These are phyloP conservation scores for Oeneis ivallda DNA, from an alignment of 2,888 invertebrate genomes.

Conservation along the genomic window DNA sequence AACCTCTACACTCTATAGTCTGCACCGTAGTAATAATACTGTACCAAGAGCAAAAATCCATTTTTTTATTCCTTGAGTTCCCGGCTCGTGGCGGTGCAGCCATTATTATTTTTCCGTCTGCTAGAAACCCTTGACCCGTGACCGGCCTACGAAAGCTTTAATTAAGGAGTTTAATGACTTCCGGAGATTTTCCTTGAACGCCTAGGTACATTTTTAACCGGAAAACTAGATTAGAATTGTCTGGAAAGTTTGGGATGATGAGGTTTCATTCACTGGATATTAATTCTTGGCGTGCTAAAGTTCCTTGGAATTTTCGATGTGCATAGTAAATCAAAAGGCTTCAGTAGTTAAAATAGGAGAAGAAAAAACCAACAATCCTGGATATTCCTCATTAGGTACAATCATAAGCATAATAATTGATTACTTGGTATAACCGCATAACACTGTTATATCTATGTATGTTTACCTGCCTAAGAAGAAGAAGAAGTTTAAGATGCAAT, in stretches of 20 bases:
- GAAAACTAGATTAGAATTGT: slow-evolving; percentile 61
- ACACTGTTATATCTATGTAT: too few species aligned
- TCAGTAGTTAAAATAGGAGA: too few species aligned
- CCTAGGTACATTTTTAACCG: slow-evolving; percentile 49
- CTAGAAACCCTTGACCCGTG: slow-evolving; percentile 47
- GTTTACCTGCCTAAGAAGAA: too few species aligned
- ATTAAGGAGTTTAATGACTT: slow-evolving; percentile 75
- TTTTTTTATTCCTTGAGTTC: slow-evolving; percentile 14
- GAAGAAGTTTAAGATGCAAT: too few species aligned
- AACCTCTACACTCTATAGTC: neutral
- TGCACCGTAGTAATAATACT: neutral
- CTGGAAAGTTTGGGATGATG: slow-evolving; percentile 60
- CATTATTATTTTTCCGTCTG: slow-evolving; percentile 51
- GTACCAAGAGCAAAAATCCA: slow-evolving; percentile 16
- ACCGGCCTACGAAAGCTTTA: slow-evolving; percentile 56
- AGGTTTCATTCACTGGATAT: slow-evolving; percentile 32
- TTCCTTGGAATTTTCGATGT: too few species aligned
- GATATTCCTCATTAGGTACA: too few species aligned
- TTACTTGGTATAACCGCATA: too few species aligned
- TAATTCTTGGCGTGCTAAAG: neutral
- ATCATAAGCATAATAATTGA: too few species aligned
- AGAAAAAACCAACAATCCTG: too few species aligned
- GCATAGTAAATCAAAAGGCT: too few species aligned
- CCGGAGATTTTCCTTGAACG: slow-evolving; percentile 57
- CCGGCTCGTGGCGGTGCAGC: slow-evolving; percentile 33